phyloP scores from a whole-genome alignment of 2,797 vertebrate species.

The Mycteria americana region DNA sequence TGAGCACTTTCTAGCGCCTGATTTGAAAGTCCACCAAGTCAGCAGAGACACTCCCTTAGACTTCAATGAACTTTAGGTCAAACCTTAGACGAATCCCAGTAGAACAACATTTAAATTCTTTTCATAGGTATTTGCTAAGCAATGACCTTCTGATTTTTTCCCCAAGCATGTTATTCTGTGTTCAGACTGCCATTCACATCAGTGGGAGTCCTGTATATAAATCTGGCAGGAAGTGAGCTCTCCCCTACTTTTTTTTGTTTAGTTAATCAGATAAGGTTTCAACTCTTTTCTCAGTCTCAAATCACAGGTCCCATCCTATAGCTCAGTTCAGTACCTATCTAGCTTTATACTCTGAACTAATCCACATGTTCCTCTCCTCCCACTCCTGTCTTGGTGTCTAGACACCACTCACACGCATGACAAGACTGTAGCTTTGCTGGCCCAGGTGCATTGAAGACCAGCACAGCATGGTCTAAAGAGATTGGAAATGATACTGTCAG shows the following conservation, averaged over 20 bases:
- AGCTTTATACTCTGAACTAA: background rate
- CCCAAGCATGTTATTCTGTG: background rate
- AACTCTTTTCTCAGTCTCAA: background rate
- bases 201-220: background rate
- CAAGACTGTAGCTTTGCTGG: background rate
- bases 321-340: background rate
- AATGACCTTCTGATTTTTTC: background rate
- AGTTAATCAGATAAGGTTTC: background rate
- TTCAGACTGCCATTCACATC: background rate
- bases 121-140: background rate
- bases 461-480: background rate
- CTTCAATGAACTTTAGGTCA: background rate
- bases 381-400: background rate
- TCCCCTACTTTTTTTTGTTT: background rate
- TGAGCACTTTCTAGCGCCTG: background rate
- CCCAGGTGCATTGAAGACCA: background rate
- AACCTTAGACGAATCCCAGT: background rate
- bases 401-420: background rate
- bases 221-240: background rate
- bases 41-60: background rate
- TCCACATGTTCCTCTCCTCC: background rate
- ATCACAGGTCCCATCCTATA: background rate
- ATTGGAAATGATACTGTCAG: background rate
- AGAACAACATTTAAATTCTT: background rate
- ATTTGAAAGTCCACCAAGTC: background rate